Evolutionary conservation across 1,140 invertebrate species (phyloP).

Genomic region (Lutraria rhynchaena): DNA sequence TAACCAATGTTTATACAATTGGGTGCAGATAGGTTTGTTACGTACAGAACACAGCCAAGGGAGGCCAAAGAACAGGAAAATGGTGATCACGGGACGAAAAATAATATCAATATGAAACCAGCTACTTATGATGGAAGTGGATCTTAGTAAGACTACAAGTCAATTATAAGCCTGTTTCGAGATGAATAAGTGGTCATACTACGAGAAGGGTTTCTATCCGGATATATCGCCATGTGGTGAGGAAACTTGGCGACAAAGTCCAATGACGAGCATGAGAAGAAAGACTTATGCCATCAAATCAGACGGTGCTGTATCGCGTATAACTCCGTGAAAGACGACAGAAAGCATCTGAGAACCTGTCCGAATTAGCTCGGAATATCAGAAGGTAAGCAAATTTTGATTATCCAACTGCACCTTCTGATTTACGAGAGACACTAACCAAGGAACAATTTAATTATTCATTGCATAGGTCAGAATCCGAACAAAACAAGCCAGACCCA

Average conservation of each 20-base stretch:
- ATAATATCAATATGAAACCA: no score
- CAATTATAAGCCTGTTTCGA: constrained; percentile 39
- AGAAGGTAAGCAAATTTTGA: constrained; percentile 29
- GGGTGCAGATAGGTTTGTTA: no score
- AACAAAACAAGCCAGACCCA: neutral
- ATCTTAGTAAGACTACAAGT: constrained; percentile 21
- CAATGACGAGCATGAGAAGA: constrained; percentile 27
- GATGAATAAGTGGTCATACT: constrained; percentile 17
- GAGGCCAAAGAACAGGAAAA: no score
- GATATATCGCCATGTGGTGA: constrained; percentile 12
- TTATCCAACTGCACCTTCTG: constrained; percentile 51
- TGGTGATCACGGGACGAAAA: no score
- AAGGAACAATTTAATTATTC: constrained; percentile 61
- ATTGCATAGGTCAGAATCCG: constrained; percentile 11
- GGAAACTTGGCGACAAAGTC: neutral
- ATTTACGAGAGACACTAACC: constrained; percentile 57
- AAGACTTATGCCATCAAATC: constrained; percentile 52
- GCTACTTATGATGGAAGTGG: constrained; percentile 45
- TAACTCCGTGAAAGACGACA: constrained; percentile 51
- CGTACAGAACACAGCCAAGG: no score
- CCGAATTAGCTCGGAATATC: constrained; percentile 58
- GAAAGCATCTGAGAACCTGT: constrained; percentile 51
- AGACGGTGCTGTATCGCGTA: constrained; percentile 54
- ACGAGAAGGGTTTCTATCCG: constrained; percentile 25
- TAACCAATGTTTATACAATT: no score